phyloP scores from a whole-genome alignment of 2,888 invertebrate species.

The Lasioglossum figueresi region DNA sequence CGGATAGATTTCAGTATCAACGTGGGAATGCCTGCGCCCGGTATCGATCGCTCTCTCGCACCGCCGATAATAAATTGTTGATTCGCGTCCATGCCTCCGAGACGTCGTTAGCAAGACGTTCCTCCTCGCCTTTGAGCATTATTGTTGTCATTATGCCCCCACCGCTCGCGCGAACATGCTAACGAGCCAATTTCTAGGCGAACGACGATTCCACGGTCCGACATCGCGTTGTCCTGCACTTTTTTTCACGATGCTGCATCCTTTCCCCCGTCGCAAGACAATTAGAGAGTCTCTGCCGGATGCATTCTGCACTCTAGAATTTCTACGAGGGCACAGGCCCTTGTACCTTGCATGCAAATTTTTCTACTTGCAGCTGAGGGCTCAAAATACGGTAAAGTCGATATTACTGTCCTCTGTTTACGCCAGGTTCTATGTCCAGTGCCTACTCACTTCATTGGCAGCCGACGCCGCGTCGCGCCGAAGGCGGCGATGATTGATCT shows the following conservation, averaged over 20 bases:
- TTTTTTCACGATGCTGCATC: not conserved
- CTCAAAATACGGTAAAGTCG: too few relatives aligned
- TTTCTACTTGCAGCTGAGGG: not conserved
- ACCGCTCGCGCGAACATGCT: slow-evolving; percentile 19
- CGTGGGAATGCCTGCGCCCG: slow-evolving; percentile 44
- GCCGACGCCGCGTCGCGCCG: too few relatives aligned
- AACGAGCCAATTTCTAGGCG: slow-evolving; percentile 43
- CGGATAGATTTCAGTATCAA: slow-evolving; percentile 58
- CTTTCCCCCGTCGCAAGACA: not conserved
- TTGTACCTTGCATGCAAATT: not conserved
- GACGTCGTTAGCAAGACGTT: slow-evolving; percentile 43
- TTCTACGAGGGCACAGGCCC: not conserved
- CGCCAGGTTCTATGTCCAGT: too few relatives aligned
- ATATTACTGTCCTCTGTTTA: too few relatives aligned
- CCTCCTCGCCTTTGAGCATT: slow-evolving; percentile 26
- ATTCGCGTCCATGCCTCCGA: slow-evolving; percentile 40
- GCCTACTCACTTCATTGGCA: too few relatives aligned
- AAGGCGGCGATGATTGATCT: too few relatives aligned
- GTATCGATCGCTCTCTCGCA: slow-evolving; percentile 40
- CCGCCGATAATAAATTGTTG: slow-evolving; percentile 52
- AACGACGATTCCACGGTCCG: slow-evolving; percentile 30
- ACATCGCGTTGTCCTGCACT: not conserved
- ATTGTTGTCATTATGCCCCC: slow-evolving; percentile 38
- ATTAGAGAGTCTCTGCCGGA: not conserved
- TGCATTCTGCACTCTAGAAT: not conserved